Percentiles rank a stretch among this genome's conserved stretches.
Conservation (phyloP, 1,140 invertebrate species). For the Marisa cornuarietis region DNA sequence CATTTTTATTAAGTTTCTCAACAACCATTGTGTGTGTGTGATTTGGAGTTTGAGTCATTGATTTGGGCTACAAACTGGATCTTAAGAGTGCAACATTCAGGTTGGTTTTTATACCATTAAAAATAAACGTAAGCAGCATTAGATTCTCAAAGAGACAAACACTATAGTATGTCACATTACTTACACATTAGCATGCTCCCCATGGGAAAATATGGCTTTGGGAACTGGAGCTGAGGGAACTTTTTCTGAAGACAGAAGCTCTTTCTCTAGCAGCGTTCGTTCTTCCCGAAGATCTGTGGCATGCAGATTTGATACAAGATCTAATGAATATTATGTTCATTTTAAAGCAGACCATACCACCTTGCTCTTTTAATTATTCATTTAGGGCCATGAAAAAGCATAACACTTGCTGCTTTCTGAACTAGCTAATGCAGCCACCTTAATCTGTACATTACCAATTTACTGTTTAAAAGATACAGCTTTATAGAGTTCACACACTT, state of each 20-base stretch:
- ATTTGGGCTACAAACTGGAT: no score
- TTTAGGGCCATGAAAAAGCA: background rate
- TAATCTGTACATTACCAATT: background rate
- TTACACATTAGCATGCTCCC: background rate
- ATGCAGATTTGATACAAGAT: background rate
- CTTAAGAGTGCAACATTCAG: no score
- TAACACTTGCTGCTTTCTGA: background rate
- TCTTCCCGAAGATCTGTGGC: conserved; percentile 53
- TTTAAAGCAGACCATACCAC: background rate
- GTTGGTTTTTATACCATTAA: no score
- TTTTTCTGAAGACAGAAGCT: conserved; percentile 36
- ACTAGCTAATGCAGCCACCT: background rate
- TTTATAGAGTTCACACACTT: background rate
- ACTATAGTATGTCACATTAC: background rate
- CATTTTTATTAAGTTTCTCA: no score
- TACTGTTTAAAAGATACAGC: background rate
- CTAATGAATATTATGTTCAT: background rate
- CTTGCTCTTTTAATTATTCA: background rate
- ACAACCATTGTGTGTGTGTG: no score
- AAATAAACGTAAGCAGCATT: no score
- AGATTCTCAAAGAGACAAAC: no score
- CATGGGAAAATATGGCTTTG: conserved; percentile 17
- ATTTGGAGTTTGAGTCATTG: no score
- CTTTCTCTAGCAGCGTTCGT: conserved; percentile 50
- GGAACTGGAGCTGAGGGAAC: conserved; percentile 12